phyloP scores from a whole-genome alignment of 2,888 invertebrate genomes.

The Dasypolia templi region DNA sequence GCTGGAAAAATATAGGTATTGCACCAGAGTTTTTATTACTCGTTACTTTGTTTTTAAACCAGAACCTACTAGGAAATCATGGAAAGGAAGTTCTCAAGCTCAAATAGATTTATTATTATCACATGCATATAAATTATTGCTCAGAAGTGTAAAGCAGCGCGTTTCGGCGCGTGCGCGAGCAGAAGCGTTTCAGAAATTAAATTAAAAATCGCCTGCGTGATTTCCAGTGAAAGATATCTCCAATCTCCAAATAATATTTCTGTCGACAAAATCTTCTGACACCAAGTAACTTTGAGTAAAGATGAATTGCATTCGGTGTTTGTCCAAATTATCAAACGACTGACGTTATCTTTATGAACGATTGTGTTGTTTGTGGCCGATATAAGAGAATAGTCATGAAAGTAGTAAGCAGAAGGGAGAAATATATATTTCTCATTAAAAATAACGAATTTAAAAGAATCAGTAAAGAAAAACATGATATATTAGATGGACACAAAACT shows the following conservation, averaged over 20 bases:
- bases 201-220: neutral
- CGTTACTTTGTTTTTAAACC: constrained; percentile 4
- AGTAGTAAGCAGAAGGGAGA: neutral
- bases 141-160: neutral
- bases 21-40: neutral
- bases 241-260: constrained; percentile 16
- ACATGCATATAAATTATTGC: neutral
- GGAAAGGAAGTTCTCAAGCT: neutral
- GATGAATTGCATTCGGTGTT: constrained; percentile 5
- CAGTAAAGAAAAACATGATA: neutral
- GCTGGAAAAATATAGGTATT: neutral
- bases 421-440: neutral
- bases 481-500: constrained; percentile 22
- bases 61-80: neutral
- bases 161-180: too few relatives aligned
- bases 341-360: constrained; percentile 55
- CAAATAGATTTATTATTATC: constrained; percentile 12
- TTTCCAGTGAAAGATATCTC: constrained; percentile 5
- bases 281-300: neutral
- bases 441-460: neutral
- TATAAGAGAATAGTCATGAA: constrained; percentile 14
- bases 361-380: constrained; percentile 56
- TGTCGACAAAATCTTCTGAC: neutral
- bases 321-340: constrained; percentile 38
- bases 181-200: constrained; percentile 11